Evolutionary conservation across 1,140 invertebrate species (phyloP).

Genomic region (Oryzaephilus surinamensis): DNA sequence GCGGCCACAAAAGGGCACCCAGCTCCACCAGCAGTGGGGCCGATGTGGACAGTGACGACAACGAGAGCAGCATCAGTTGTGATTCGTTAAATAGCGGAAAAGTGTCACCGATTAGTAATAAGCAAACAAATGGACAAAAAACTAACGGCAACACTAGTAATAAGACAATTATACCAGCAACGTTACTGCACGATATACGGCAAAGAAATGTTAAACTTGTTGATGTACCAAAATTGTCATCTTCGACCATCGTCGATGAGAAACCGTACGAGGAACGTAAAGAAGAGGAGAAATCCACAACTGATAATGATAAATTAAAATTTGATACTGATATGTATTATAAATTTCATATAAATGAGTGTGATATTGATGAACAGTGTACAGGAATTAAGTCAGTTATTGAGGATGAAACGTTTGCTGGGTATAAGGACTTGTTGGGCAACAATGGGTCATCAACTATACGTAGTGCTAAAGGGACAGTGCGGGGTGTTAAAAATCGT

Average conservation of each 20-base stretch:
- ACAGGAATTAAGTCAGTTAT: slow-evolving; percentile 38
- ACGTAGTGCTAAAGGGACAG: slow-evolving; percentile 79
- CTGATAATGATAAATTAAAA: slow-evolving; percentile 40
- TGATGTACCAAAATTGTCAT: too few relatives aligned
- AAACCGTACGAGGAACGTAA: slow-evolving; percentile 56
- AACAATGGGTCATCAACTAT: slow-evolving; percentile 60
- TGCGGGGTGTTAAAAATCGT: slow-evolving; percentile 85
- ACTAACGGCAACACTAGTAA: slow-evolving; percentile 1
- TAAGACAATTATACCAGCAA: slow-evolving; percentile 42
- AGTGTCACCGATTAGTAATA: slow-evolving; percentile 24
- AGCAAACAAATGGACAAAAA: slow-evolving; percentile 1
- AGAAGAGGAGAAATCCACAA: slow-evolving; percentile 40
- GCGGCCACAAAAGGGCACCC: slow-evolving; percentile 39
- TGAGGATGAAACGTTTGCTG: slow-evolving; percentile 64
- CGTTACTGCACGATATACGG: slow-evolving; percentile 49
- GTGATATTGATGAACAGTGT: slow-evolving; percentile 39
- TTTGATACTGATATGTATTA: slow-evolving; percentile 69
- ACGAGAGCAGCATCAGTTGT: slow-evolving; percentile 59
- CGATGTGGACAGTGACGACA: slow-evolving; percentile 58
- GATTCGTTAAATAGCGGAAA: slow-evolving; percentile 59
- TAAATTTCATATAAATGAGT: slow-evolving; percentile 72
- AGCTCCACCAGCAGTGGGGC: slow-evolving; percentile 48
- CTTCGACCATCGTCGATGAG: slow-evolving; percentile 53
- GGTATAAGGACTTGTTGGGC: slow-evolving; percentile 63
- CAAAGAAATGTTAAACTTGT: slow-evolving; percentile 35